These are phyloP conservation scores for Urocynchramus pylzowi DNA, from an alignment of 2,113 vertebrate genomes.

Conservation along the genomic window DNA sequence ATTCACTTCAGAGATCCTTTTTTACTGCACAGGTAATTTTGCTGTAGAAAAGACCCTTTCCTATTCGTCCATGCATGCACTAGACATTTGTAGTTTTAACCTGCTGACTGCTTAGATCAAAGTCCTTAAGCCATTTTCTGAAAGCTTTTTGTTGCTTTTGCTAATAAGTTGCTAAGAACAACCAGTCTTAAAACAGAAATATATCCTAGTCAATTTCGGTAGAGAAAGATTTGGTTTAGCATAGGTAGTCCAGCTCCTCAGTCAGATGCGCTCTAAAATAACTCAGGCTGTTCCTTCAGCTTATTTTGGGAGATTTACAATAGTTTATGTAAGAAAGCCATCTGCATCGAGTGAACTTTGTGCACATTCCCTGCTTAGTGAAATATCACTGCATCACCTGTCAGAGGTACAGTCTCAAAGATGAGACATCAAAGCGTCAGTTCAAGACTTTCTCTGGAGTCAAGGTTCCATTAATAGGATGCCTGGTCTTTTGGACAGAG, in stretches of 20 bases:
- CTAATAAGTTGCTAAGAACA: background rate
- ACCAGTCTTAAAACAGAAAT: background rate
- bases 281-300: background rate
- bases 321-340: background rate
- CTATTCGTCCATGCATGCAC: background rate
- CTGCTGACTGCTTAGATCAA: background rate
- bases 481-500: background rate
- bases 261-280: background rate
- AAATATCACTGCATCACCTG: background rate
- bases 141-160: background rate
- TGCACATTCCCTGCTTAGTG: background rate
- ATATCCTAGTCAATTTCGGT: background rate
- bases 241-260: background rate
- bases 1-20: background rate
- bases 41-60: background rate
- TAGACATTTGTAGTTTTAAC: background rate
- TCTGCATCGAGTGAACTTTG: background rate
- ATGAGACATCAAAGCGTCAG: fast-evolving
- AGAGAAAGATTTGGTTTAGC: background rate
- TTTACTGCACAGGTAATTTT: background rate
- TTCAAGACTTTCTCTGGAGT: background rate
- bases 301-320: background rate
- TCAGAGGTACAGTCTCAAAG: background rate
- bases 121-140: background rate
- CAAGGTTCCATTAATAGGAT: background rate